Base-by-base conservation (phyloP, 2,113 vertebrate genomes). In the Cariama cristata region DNA sequence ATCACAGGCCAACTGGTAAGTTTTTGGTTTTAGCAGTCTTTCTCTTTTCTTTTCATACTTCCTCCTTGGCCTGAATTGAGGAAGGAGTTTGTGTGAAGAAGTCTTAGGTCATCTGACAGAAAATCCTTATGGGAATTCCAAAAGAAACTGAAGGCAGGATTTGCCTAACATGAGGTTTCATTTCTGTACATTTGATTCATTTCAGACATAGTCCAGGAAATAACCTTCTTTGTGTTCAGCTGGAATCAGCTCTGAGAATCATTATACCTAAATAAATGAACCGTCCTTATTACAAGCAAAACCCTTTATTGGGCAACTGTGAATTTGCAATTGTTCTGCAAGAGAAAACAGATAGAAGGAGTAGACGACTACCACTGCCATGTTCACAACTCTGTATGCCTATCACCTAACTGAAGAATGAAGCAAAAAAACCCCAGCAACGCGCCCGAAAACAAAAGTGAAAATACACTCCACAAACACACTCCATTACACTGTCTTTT, bases 31-130 rank as follows among this genome's bases (percentile, higher is more conserved):
- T 71, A 88, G 66, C 33, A 55, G n/a, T 73, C 77, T 59, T 66
- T 90, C 66, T 79, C 71, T 90, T 95, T 93, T 59, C 60, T 90
- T 88, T 71, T 87, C 60, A 42, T 56, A 79, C 77, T 93, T 96
- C 91, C 62, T 81, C 55, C 49, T 90, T 59, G 47, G 77, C 62
- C 72, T 88, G 44, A 94, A 90, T 32, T 67, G 64, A 86, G 50
- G 64, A 80, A 95, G 69, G 11, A 90, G 38, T 52, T 69, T 63
- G 13, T 81, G 47, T 94, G 28, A 89, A 76, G 45, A 73, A 75
- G 20, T 60, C 38, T 66, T 49, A 50, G 19, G 42, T 91, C 59
- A 96, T 64, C 45, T 53, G n/a, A 66, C 33, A 85, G 50, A 73
- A 94, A 96, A 94, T 87, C 58, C 77, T 91, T 53, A 60, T 0